These are phyloP conservation scores for Abrostola tripartita DNA, from an alignment of 2,888 invertebrate genomes.

Conservation along the genomic window DNA sequence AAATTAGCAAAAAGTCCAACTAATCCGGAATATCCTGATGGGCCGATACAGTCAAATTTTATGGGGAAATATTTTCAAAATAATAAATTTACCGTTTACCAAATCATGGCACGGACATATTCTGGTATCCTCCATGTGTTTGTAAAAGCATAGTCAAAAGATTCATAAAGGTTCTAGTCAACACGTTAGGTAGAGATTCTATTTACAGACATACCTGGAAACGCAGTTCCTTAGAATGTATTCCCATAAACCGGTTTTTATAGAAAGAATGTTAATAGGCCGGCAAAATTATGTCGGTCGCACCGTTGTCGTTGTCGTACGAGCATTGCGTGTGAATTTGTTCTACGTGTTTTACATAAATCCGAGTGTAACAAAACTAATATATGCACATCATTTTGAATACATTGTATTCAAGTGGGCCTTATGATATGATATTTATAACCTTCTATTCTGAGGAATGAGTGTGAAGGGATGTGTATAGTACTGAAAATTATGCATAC, in stretches of 20 bases:
- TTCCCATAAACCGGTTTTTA: constrained; percentile 62
- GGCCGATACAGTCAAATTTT: background rate
- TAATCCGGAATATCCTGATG: background rate
- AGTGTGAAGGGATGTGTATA: constrained; percentile 1
- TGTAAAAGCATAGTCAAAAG: background rate
- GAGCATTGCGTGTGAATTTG: constrained; percentile 62
- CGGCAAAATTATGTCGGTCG: constrained; percentile 67
- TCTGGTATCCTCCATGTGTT: too few relatives aligned
- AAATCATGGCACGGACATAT: background rate
- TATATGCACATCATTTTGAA: constrained; percentile 35
- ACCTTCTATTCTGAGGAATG: constrained; percentile 14
- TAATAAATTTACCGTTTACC: background rate
- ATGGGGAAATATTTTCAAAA: background rate
- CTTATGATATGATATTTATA: constrained; percentile 32
- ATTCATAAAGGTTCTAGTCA: constrained; percentile 14
- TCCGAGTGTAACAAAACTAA: constrained; percentile 40
- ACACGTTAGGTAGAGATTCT: constrained; percentile 36
- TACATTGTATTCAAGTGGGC: constrained; percentile 33
- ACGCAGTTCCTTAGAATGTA: constrained; percentile 32
- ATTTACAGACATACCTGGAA: constrained; percentile 30
- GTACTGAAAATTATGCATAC: too few relatives aligned
- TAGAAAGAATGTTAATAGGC: constrained; percentile 70
- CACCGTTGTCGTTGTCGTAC: constrained; percentile 65
- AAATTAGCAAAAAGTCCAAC: background rate
- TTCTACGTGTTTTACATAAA: constrained; percentile 61